Evolutionary conservation across 37 sponge, comb jelly and placozoan genomes (phyloP), one percentile per base, ranked within the genome.

Genomic region (Diacarnus erythraeanus): DNA sequence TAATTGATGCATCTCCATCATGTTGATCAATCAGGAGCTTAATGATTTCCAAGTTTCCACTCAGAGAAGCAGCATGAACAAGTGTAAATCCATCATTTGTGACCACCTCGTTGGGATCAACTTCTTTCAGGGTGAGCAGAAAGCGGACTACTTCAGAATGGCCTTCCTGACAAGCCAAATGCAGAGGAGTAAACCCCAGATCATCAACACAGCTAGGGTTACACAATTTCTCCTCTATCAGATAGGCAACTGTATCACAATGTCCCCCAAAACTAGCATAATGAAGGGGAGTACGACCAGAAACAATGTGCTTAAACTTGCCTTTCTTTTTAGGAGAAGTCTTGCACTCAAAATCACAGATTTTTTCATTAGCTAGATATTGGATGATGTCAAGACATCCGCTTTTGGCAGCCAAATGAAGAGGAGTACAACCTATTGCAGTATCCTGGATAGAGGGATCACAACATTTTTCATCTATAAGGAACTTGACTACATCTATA

Each of bases 121-220:
- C 38, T 26, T 40, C 54, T 2, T 30, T 33, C 57, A 60, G 26
- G 10, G 38, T 40, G 23, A 76, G 61, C 36, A 82, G 57, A 37
- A 74, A 59, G 31, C 56, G 64, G 2, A 82, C 75, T 0, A 74
- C 18, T 31, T 82, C 75, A 2, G 74, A 44, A 37, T 74, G 75
- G 25, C 83, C 83, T 33, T 41, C 56, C 65, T 82, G 75, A 47
- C 83, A 82, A 35, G 83, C 75, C 0, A 74, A 63, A 35, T 82
- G 75, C 42, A 82, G 54, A 21, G 83, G 83, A 21, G 83, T 82
- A n/a, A 75, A 38, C 38, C 74, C 75, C 34, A 42, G 66, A 6
- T 82, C 54, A 65, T 64, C 57, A 35, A 27, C 41, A 27, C 65
- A 35, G 8, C 25, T 41, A 23, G 83, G 66, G 39, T 74, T 74